These are phyloP conservation scores for Thunnus albacares DNA, from an alignment of 2,797 vertebrate species.

Conservation along the genomic window DNA sequence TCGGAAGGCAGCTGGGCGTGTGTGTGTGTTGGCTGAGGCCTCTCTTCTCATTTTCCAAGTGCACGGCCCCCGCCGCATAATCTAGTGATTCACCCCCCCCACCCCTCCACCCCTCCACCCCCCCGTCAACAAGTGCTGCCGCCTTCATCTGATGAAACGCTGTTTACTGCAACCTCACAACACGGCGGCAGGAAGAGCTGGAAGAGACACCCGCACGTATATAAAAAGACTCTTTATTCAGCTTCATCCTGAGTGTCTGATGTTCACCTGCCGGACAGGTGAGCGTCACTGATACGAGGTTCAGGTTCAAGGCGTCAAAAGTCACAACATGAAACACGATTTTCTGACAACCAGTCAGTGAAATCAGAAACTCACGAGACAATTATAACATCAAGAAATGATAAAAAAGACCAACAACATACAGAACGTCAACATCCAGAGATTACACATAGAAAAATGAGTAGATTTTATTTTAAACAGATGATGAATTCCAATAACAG, in stretches of 20 bases:
- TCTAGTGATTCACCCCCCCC: conserved; percentile 83
- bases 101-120: conserved; percentile 45
- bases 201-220: conserved; percentile 17
- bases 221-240: not conserved
- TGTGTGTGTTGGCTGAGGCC: conserved; percentile 78
- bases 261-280: too few relatives aligned
- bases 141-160: conserved; percentile 61
- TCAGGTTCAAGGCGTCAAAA: too few relatives aligned
- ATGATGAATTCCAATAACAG: too few relatives aligned
- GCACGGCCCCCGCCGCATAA: conserved; percentile 81
- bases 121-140: conserved; percentile 87
- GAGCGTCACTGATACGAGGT: too few relatives aligned
- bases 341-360: too few relatives aligned
- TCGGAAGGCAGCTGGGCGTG: conserved; percentile 80
- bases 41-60: conserved; percentile 88
- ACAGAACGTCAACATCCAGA: too few relatives aligned
- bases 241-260: not conserved
- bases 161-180: conserved; percentile 65
- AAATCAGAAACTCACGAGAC: too few relatives aligned
- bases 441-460: too few relatives aligned
- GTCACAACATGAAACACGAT: too few relatives aligned
- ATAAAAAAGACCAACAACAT: too few relatives aligned
- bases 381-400: too few relatives aligned
- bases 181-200: not conserved
- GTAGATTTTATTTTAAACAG: too few relatives aligned